Base-by-base conservation (phyloP, 1,140 invertebrate genomes). In the Leptopilina boulardi region DNA sequence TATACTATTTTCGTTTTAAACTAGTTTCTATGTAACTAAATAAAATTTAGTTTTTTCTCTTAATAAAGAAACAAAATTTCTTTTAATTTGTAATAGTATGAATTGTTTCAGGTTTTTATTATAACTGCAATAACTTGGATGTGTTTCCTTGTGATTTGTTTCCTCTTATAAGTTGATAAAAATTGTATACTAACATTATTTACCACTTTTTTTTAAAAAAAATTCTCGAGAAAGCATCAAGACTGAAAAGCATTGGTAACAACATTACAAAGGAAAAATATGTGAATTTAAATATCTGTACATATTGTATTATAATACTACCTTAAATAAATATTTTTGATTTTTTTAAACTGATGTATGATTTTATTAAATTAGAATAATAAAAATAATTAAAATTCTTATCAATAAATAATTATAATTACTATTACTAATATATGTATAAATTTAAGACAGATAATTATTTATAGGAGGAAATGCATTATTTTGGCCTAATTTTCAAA, bases 261-360 rank as follows among this genome's bases (percentile, higher is more conserved):
- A 23, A 66, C 11, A 11, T 13, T 51, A n/a, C 18, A 4, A n/a
- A 38, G 34, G 8, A 38, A 38, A 15, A 66, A 66, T n/a, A n/a
- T 15, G 23, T n/a, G 21, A 66, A 59, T 66, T 66, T 34, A 5
- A 15, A 71, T 19, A 75, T 0, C 2, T 80, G 79, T 80, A 88
- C 89, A 89, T 78, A 54, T 18, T 88, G 84, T 86, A 89, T 81
- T 75, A 86, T 88, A 87, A n/a, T 75, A 83, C 9, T 8, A 83
- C 23, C 83, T 78, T 84, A 85, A 86, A 89, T 88, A 89, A 87
- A 86, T 89, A 90, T 90, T 90, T 90, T 90, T 83, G 77, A 90
- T 89, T 89, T 89, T 89, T 80, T 88, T 84, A 66, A 66, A 59
- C 11, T 30, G 3, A 8, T 30, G 34, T 38, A 6, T 38, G n/a